These are phyloP conservation scores for Scomber colias DNA, from an alignment of 2,113 vertebrate species.

Conservation along the genomic window DNA sequence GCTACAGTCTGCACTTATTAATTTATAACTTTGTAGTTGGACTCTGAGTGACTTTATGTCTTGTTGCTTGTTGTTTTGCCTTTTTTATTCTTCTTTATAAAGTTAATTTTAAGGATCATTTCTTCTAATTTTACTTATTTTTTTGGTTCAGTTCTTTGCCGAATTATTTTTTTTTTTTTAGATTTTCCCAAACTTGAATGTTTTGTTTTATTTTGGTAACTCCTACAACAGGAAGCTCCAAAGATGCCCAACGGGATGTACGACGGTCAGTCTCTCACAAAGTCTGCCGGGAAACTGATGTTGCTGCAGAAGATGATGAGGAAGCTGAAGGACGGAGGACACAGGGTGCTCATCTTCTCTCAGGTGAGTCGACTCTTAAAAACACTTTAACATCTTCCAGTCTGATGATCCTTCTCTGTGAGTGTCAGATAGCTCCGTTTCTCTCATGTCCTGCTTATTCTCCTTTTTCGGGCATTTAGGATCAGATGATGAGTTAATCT, in stretches of 20 bases:
- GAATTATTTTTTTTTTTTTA: background rate
- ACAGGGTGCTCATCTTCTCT: conserved; percentile 97
- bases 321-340: conserved; percentile 95
- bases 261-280: conserved; percentile 92
- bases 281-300: conserved; percentile 93
- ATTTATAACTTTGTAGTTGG: no score
- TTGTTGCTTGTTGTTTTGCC: no score
- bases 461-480: no score
- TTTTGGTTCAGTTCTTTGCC: no score
- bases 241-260: conserved; percentile 99
- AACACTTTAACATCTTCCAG: background rate
- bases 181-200: background rate
- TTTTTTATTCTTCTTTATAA: no score
- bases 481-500: no score
- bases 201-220: background rate
- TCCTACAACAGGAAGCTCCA: conserved; percentile 91
- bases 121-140: no score
- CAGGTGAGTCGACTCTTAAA: conserved; percentile 85
- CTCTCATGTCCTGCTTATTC: no score
- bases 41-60: no score
- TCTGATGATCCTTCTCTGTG: background rate
- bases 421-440: no score
- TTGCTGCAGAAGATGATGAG: conserved; percentile 97
- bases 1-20: no score
- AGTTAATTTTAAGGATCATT: no score